Conservation (phyloP, 1,140 invertebrate species). For the Drosophila varians region DNA sequence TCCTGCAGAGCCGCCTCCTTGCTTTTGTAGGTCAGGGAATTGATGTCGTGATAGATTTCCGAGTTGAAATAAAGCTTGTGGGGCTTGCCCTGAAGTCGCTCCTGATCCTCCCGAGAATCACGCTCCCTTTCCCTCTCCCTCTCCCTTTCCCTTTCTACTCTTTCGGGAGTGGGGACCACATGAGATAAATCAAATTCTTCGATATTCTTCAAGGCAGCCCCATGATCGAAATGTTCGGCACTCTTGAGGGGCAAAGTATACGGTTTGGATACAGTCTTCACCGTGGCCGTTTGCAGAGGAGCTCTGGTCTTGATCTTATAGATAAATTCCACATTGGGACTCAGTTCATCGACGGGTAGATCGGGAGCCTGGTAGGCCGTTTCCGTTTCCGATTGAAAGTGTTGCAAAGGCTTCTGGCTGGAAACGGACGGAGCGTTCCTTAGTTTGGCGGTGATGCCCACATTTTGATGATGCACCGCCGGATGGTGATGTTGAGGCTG, state of each 20-base stretch:
- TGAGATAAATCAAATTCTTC: constrained; percentile 80
- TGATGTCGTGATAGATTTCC: constrained; percentile 82
- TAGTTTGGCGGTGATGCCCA: constrained; percentile 1
- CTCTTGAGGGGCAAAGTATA: constrained; percentile 69
- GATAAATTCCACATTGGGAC: constrained; percentile 78
- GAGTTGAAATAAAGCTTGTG: constrained; percentile 79
- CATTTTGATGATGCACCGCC: constrained; percentile 7
- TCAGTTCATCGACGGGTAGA: constrained; percentile 47
- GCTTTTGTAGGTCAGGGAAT: constrained; percentile 72
- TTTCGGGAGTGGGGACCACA: constrained; percentile 67
- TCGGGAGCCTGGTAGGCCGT: constrained; percentile 70
- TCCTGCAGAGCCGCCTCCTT: constrained; percentile 49
- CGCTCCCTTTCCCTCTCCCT: constrained; percentile 2
- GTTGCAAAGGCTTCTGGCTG: constrained; percentile 46
- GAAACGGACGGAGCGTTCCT: background rate
- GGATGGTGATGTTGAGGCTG: constrained; percentile 27
- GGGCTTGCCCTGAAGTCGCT: constrained; percentile 36
- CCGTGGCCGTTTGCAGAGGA: constrained; percentile 75
- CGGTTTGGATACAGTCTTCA: constrained; percentile 77
- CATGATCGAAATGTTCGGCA: constrained; percentile 74
- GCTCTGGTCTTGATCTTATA: constrained; percentile 81
- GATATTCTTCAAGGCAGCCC: constrained; percentile 71
- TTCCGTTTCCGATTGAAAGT: constrained; percentile 70
- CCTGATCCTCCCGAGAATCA: constrained; percentile 23
- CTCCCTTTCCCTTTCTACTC: constrained; percentile 34